Percentiles rank a stretch among this genome's conserved stretches.
Evolutionary conservation across 2,113 vertebrate genomes (phyloP).

Genomic region (Mus pahari): DNA sequence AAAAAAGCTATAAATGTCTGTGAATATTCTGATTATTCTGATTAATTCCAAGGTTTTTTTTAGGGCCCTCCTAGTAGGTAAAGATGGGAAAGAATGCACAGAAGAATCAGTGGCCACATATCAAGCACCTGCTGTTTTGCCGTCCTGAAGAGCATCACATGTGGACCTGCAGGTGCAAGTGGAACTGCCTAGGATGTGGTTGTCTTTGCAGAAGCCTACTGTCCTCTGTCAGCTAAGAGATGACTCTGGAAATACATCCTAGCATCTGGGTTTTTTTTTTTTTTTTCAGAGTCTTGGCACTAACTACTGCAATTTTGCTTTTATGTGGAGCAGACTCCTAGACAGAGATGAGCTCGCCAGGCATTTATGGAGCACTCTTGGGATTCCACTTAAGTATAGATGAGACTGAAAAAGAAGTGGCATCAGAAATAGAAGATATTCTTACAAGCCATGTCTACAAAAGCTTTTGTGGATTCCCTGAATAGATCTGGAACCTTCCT

Average conservation of each 20-base stretch:
- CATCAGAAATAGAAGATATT: not conserved
- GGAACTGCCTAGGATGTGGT: not conserved
- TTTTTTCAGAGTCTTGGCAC: constrained; percentile 31
- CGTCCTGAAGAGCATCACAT: not conserved
- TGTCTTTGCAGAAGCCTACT: not conserved
- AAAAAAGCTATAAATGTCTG: not conserved
- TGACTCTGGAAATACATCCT: not conserved
- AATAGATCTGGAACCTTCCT: not conserved
- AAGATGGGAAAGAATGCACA: not conserved
- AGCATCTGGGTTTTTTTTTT: constrained; percentile 51
- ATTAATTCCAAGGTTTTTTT: not conserved
- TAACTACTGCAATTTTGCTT: not conserved
- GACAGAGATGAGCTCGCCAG: constrained; percentile 53
- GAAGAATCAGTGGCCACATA: not conserved
- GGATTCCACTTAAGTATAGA: not conserved
- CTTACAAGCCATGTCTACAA: no score
- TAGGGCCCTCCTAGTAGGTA: not conserved
- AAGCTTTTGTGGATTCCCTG: not conserved
- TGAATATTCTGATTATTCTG: not conserved
- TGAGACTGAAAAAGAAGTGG: not conserved
- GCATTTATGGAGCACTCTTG: not conserved
- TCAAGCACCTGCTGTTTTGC: not conserved
- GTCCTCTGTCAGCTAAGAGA: not conserved
- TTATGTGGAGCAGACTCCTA: not conserved
- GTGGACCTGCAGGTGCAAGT: constrained; percentile 6